Base-by-base conservation (phyloP, 2,113 vertebrate species). In the Xiphias gladius region DNA sequence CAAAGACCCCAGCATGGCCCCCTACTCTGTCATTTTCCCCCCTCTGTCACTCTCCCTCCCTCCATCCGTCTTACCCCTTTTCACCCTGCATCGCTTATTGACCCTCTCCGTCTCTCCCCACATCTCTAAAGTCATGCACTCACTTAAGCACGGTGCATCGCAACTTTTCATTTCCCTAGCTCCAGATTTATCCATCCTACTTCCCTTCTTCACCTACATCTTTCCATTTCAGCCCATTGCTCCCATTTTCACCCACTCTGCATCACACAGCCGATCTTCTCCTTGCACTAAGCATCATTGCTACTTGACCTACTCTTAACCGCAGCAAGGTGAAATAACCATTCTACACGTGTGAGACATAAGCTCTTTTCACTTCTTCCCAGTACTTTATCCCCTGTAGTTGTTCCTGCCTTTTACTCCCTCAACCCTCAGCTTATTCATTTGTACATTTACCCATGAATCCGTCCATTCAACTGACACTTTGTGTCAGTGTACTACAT, bases 261-360 rank as follows among this genome's bases (percentile, higher is more conserved):
- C 81, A 39, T 82, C 28, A 11, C 79, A 62, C 76, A 64, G 72
- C 28, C 37, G 37, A 81, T 89, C 80, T 35, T 83, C 85, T 90
- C 75, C 65, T 59, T 73, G 84, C 76, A 74, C 81, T 61, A 41
- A 86, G 64, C 81, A 84, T 84, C 84, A 82, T 57, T 83, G 84
- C 80, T 79, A 86, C 85, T 90, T 88, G 93, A 93, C 90, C 89
- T 76, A 75, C 86, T 90, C 87, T 87, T 85, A 84, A 85, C 83
- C 52, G 55, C 67, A 83, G 77, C 58, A 83, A 87, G 86, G 84
- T 83, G 88, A 77, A 91, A 86, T 88, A 88, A 87, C 84, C 86
- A 83, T 74, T 73, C 73, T 64, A 89, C 85, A 86, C 77, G 64
- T 76, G 72, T 81, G 70, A 80, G 75, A 86, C 77, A 86, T 59